phyloP scores from a whole-genome alignment of 2,797 vertebrate species.

The Picus viridis region DNA sequence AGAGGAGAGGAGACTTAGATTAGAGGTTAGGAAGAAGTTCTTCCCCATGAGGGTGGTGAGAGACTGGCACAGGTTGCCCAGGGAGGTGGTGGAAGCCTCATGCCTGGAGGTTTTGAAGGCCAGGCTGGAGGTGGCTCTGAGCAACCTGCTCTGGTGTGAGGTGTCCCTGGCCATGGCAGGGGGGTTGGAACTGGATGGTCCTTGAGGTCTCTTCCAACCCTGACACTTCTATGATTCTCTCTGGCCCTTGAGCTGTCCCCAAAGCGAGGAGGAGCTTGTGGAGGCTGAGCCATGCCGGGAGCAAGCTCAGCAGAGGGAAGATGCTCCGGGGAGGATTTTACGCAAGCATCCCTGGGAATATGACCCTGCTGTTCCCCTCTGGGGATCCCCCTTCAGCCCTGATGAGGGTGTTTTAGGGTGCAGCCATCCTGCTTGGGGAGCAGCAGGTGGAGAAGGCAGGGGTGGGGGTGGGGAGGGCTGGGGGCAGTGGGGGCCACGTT shows the following conservation, averaged over 20 bases:
- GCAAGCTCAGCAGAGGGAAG: not conserved
- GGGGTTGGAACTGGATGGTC: too few species aligned
- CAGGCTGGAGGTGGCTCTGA: too few species aligned
- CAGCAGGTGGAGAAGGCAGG: slow-evolving; percentile 28
- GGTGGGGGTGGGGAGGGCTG: not conserved
- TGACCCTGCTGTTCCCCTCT: not conserved
- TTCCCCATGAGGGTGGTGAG: too few species aligned
- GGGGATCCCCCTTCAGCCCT: not conserved
- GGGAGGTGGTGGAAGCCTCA: too few species aligned
- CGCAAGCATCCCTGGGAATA: not conserved
- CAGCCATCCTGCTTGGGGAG: fast-evolving
- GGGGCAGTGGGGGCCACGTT: not conserved
- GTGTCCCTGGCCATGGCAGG: too few species aligned
- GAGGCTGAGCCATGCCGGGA: not conserved
- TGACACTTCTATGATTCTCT: too few species aligned
- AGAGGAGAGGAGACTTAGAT: too few species aligned
- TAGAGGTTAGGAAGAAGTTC: too few species aligned
- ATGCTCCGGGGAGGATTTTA: not conserved
- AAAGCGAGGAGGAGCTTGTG: not conserved
- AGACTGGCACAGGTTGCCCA: too few species aligned
- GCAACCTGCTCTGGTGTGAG: too few species aligned
- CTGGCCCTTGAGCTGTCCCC: fast-evolving
- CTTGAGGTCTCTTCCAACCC: too few species aligned
- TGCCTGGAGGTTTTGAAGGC: too few species aligned
- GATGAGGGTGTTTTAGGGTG: not conserved